These are phyloP conservation scores for Urosaurus nigricauda DNA, from an alignment of 2,797 vertebrate genomes.

Conservation along the genomic window DNA sequence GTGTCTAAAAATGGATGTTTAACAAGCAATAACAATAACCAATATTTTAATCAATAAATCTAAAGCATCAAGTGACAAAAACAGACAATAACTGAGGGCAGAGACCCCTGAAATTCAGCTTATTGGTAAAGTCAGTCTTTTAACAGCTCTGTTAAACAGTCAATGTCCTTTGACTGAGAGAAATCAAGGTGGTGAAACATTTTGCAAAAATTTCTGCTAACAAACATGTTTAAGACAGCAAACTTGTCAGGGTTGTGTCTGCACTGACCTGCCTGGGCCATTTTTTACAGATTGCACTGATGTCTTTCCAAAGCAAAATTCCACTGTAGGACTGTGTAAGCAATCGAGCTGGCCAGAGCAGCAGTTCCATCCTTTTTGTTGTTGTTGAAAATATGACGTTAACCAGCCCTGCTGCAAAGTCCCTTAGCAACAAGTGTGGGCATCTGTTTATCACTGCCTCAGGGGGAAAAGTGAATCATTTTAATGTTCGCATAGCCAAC, in stretches of 20 bases:
- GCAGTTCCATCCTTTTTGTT: background rate
- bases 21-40: background rate
- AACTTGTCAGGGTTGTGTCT: background rate
- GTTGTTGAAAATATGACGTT: background rate
- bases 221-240: background rate
- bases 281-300: background rate
- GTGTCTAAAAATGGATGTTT: background rate
- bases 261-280: too few relatives aligned
- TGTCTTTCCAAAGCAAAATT: background rate
- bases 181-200: background rate
- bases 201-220: background rate
- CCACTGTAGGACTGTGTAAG: accelerated
- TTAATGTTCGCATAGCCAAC: accelerated
- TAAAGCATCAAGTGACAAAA: background rate
- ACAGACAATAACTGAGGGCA: background rate
- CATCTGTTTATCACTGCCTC: accelerated
- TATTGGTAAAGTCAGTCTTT: background rate
- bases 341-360: background rate
- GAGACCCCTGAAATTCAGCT: background rate
- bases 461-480: accelerated
- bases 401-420: background rate
- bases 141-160: background rate
- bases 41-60: background rate
- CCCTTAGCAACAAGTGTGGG: background rate
- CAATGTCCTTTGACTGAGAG: background rate